phyloP scores from a whole-genome alignment of 2,797 vertebrate genomes.

The Sebastes vulpes region DNA sequence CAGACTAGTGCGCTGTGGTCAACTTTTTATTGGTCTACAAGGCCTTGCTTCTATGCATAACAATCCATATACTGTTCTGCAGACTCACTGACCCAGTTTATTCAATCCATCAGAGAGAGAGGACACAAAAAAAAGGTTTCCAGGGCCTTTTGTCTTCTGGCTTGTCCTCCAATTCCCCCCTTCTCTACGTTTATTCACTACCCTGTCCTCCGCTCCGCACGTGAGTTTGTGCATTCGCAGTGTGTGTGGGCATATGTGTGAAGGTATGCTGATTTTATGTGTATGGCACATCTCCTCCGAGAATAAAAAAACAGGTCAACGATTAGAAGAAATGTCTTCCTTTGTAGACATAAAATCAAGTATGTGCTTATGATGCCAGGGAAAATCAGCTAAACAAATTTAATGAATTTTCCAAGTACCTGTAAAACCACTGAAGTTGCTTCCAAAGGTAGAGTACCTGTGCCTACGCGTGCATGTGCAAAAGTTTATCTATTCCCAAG shows the following conservation, averaged over 20 bases:
- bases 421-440: constrained; percentile 35
- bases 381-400: background rate
- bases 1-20: background rate
- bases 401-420: constrained; percentile 16
- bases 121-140: background rate
- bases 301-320: constrained; percentile 10
- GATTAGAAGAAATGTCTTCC: background rate
- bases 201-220: background rate
- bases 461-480: background rate
- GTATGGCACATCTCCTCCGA: background rate
- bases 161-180: constrained; percentile 5
- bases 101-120: constrained; percentile 8
- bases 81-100: constrained; percentile 40
- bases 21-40: constrained; percentile 19
- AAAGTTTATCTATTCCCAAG: constrained; percentile 23
- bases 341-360: constrained; percentile 2
- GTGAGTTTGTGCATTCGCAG: background rate
- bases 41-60: constrained; percentile 4
- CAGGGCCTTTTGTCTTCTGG: background rate
- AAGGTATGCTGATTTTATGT: constrained; percentile 4
- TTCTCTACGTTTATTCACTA: background rate
- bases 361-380: background rate
- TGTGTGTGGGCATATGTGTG: background rate
- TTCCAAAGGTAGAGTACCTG: constrained; percentile 3
- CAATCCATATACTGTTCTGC: constrained; percentile 2